phyloP scores from a whole-genome alignment of 2,888 invertebrate genomes.

The Sarcophaga rosellei region DNA sequence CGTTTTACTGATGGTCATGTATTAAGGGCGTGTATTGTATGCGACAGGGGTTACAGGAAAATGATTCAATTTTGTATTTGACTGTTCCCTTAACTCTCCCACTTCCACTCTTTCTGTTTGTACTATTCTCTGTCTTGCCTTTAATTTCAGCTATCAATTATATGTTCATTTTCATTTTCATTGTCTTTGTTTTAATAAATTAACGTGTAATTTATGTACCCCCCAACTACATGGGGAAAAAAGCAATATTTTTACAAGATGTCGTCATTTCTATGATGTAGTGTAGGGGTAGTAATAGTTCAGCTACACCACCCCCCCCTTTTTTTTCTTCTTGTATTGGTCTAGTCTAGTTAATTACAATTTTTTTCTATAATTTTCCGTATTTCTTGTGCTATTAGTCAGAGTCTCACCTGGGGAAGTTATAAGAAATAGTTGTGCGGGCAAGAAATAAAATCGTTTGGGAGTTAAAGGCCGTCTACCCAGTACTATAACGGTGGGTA shows the following conservation, averaged over 20 bases:
- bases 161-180: not conserved
- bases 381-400: not conserved
- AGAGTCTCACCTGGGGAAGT: not conserved
- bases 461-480: not conserved
- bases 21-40: too few relatives aligned
- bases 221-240: too few relatives aligned
- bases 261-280: slow-evolving; percentile 30
- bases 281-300: slow-evolving; percentile 1
- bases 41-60: not conserved
- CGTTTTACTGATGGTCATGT: not conserved
- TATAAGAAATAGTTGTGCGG: not conserved
- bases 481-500: not conserved
- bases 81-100: not conserved
- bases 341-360: slow-evolving; percentile 40
- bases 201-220: slow-evolving; percentile 1
- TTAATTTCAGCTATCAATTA: slow-evolving; percentile 19
- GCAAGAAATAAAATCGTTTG: not conserved
- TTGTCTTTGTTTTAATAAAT: not conserved
- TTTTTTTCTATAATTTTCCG: not conserved
- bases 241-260: not conserved
- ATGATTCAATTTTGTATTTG: not conserved
- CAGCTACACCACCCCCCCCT: not conserved
- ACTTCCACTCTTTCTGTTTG: not conserved
- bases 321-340: not conserved
- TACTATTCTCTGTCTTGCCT: not conserved